A percentile compares a stretch with the other conserved stretches of the same genome.
phyloP scores from a whole-genome alignment of 2,797 vertebrate genomes.

The Pristis pectinata region DNA sequence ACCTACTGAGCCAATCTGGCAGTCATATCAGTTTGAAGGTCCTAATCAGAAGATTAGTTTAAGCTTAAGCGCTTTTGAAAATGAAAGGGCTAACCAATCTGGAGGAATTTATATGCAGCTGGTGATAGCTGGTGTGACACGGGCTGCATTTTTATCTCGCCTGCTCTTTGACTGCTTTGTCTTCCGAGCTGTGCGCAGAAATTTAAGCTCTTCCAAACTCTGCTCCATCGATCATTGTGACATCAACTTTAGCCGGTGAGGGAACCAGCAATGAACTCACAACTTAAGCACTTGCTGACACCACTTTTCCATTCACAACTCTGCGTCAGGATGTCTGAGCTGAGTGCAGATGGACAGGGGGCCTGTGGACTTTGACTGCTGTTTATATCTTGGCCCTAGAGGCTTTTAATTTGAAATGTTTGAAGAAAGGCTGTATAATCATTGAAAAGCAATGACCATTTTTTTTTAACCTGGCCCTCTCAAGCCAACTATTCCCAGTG shows the following conservation, averaged over 20 bases:
- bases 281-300: not conserved
- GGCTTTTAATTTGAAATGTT: not conserved
- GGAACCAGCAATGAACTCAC: not conserved
- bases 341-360: not conserved
- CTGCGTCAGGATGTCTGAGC: not conserved
- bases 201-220: not conserved
- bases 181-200: not conserved
- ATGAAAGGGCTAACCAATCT: not conserved
- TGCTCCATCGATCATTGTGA: constrained; percentile 29
- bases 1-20: not conserved
- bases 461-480: too few relatives aligned
- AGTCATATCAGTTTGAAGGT: not conserved
- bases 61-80: not conserved
- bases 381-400: not conserved
- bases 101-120: constrained; percentile 22
- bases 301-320: not conserved
- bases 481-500: too few relatives aligned
- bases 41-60: not conserved
- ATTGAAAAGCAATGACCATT: not conserved
- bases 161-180: constrained; percentile 22
- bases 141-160: constrained; percentile 17
- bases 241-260: not conserved
- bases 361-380: too few relatives aligned
- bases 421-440: not conserved
- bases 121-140: not conserved